Conservation (phyloP, 2,113 vertebrate species). For the Antennarius striatus region DNA sequence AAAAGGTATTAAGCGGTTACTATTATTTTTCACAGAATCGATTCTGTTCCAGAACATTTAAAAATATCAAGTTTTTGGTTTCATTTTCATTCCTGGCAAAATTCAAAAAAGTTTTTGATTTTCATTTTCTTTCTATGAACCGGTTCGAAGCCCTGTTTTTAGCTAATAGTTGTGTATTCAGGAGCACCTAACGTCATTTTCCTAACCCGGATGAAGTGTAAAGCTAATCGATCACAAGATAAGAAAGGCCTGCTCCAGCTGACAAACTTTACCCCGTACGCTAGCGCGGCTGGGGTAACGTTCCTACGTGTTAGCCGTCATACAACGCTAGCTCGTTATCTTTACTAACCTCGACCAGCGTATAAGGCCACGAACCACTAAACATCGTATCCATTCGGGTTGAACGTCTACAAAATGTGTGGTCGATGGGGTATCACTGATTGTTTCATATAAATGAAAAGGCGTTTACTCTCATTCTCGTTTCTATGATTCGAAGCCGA, state of each 20-base stretch:
- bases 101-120: too few species aligned
- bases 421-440: fast-evolving
- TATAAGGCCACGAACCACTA: background rate
- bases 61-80: too few species aligned
- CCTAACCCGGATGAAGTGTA: slow-evolving; percentile 20
- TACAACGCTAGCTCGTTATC: slow-evolving; percentile 26
- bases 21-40: too few species aligned
- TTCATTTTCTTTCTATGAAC: too few species aligned
- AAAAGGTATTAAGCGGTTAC: too few species aligned
- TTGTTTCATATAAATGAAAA: background rate
- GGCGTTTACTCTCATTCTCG: background rate
- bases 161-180: too few species aligned
- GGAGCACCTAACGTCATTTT: too few species aligned
- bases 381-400: fast-evolving
- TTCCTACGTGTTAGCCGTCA: slow-evolving; percentile 25
- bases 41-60: too few species aligned
- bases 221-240: slow-evolving; percentile 31
- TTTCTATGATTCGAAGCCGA: slow-evolving; percentile 5
- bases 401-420: fast-evolving
- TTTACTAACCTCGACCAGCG: slow-evolving; percentile 35
- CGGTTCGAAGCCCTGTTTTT: too few species aligned
- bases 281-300: slow-evolving; percentile 6
- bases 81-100: too few species aligned
- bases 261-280: slow-evolving; percentile 12
- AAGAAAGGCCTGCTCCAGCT: slow-evolving; percentile 54